A percentile compares a stretch with the other conserved stretches of the same genome.
Conservation (phyloP, 2,797 vertebrate species). For the Tragopan temminckii region DNA sequence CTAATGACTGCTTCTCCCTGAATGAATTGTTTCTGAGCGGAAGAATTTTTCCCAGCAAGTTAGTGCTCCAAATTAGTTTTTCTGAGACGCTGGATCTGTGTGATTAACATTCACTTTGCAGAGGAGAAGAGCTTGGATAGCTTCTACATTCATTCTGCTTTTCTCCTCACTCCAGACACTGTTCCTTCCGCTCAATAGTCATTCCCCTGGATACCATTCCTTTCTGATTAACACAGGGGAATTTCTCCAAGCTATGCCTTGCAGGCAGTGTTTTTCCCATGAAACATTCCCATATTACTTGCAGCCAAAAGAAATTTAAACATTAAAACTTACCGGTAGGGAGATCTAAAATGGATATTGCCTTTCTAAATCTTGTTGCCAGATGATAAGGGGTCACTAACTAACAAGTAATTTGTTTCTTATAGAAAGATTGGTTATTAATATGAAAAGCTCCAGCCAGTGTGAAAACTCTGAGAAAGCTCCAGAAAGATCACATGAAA, state of each 20-base stretch:
- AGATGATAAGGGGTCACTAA: neutral
- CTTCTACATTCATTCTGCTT: slow-evolving; percentile 10
- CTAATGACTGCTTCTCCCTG: neutral
- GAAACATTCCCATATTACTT: neutral
- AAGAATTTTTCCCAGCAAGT: neutral
- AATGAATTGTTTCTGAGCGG: neutral
- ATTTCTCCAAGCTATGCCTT: slow-evolving; percentile 8
- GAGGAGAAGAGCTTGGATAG: neutral
- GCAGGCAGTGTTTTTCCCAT: neutral
- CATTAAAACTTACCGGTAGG: neutral
- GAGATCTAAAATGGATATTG: slow-evolving; percentile 1
- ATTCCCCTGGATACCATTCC: neutral
- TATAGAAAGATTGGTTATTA: neutral
- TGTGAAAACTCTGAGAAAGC: neutral
- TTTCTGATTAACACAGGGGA: slow-evolving; percentile 25
- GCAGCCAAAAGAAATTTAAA: slow-evolving; percentile 26
- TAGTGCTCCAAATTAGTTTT: neutral
- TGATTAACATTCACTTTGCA: slow-evolving; percentile 43
- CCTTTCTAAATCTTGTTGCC: neutral
- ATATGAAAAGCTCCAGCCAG: neutral
- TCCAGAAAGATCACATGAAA: neutral
- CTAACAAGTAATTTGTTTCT: neutral
- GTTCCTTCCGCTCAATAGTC: slow-evolving; percentile 26
- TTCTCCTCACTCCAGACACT: slow-evolving; percentile 10
- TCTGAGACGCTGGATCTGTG: neutral